Conservation (phyloP, 64 coral and sea anemone genomes). For the Stylophora pistillata region DNA sequence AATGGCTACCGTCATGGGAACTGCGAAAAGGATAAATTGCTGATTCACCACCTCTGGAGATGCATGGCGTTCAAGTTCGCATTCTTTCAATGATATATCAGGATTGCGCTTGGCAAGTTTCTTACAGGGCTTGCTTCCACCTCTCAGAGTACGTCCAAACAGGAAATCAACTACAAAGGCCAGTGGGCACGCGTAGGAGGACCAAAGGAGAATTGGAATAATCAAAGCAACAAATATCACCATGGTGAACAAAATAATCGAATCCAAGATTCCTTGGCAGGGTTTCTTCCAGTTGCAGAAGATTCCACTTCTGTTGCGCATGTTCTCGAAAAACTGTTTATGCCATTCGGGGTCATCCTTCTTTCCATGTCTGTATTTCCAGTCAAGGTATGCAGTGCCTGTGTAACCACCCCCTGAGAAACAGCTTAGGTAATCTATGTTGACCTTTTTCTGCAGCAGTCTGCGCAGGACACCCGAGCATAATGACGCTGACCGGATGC, state of each 20-base stretch:
- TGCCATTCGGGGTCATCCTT: conserved; percentile 58
- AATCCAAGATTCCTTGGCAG: conserved; percentile 47
- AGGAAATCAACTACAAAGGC: conserved; percentile 57
- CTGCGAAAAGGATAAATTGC: conserved; percentile 15
- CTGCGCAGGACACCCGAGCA: conserved; percentile 70
- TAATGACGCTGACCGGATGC: conserved; percentile 67
- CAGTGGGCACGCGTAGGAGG: conserved; percentile 40
- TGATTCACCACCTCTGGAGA: conserved; percentile 10
- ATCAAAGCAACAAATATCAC: conserved; percentile 31
- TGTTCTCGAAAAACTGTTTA: conserved; percentile 58
- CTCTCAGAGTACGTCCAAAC: conserved; percentile 52
- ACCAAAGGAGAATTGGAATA: conserved; percentile 45
- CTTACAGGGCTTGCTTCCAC: conserved; percentile 10
- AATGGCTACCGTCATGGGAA: neutral
- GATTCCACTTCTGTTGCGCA: conserved; percentile 53
- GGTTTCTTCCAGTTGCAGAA: conserved; percentile 46
- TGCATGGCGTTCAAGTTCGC: neutral
- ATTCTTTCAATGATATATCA: neutral
- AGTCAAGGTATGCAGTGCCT: conserved; percentile 64
- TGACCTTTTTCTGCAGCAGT: conserved; percentile 50
- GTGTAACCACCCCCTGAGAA: conserved; percentile 65
- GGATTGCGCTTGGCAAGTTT: neutral
- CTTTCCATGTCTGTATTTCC: conserved; percentile 71
- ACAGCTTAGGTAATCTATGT: conserved; percentile 67
- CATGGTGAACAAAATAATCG: conserved; percentile 13